A percentile compares a stretch with the other conserved stretches of the same genome.
Evolutionary conservation across 35 echinoderm and acorn worm species (phyloP).

Genomic region (Heliocidaris erythrogramma): DNA sequence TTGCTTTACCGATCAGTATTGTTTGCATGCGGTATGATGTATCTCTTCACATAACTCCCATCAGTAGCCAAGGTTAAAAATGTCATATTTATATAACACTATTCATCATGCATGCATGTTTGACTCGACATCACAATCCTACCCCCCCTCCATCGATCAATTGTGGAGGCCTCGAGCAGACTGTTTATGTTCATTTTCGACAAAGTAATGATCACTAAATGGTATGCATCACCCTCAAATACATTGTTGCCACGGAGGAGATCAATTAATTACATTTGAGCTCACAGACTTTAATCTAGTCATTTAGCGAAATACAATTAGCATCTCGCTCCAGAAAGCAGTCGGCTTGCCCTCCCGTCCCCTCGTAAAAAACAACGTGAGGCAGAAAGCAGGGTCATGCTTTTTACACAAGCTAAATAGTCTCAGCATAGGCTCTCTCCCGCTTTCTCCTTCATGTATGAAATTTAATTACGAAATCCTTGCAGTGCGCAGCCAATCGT

Average conservation of each 20-base stretch:
- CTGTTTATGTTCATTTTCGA: background rate
- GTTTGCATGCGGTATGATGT: background rate
- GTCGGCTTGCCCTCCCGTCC: background rate
- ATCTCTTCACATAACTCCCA: background rate
- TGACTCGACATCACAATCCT: background rate
- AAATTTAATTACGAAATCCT: slow-evolving; percentile 46
- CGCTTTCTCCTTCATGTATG: background rate
- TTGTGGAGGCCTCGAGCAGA: background rate
- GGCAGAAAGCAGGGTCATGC: slow-evolving; percentile 3
- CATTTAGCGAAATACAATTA: slow-evolving; percentile 34
- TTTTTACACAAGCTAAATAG: slow-evolving; percentile 23
- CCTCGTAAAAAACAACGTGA: background rate
- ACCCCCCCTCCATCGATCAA: background rate
- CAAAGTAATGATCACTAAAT: slow-evolving; percentile 26
- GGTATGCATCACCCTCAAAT: background rate
- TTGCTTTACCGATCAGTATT: background rate
- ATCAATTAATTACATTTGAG: background rate
- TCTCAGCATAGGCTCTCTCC: background rate
- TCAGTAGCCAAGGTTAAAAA: background rate
- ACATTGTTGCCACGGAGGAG: background rate
- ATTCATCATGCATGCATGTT: background rate
- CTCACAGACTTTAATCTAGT: slow-evolving; percentile 28
- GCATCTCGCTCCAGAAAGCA: background rate
- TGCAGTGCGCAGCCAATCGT: slow-evolving; percentile 40
- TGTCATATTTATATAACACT: background rate